Conservation (phyloP, 2,113 vertebrate species). For the Myotis davidii region DNA sequence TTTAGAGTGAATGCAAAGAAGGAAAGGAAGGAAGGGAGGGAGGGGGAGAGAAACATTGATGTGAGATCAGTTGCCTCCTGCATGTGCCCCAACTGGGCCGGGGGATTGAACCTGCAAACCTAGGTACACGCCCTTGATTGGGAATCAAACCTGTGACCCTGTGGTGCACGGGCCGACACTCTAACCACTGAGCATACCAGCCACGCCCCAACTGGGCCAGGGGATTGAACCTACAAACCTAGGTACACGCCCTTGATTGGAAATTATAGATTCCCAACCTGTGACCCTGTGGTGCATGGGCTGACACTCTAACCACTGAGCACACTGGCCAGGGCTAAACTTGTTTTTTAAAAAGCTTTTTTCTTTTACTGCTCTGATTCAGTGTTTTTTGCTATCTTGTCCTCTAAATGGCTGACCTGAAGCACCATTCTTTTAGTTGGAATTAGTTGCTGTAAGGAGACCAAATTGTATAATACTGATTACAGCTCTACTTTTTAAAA, state of each 20-base stretch:
- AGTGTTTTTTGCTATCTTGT: background rate
- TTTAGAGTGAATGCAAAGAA: background rate
- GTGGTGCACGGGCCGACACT: background rate
- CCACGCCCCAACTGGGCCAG: no score
- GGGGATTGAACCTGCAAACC: background rate
- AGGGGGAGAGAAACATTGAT: background rate
- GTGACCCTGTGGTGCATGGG: no score
- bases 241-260: no score
- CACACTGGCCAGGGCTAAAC: no score
- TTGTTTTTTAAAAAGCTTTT: background rate
- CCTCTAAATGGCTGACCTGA: background rate
- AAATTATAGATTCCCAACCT: no score
- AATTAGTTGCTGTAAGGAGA: slow-evolving; percentile 10
- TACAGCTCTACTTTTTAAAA: background rate
- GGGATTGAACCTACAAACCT: no score
- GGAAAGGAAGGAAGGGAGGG: background rate
- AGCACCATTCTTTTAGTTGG: background rate
- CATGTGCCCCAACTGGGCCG: no score
- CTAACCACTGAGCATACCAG: background rate
- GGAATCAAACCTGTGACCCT: background rate
- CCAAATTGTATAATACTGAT: background rate
- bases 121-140: background rate
- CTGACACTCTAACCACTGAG: no score
- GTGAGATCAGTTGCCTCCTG: no score
- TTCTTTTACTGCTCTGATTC: background rate